Evolutionary conservation across 1,140 invertebrate genomes (phyloP).

Genomic region (Leptinotarsa undecemlineata): DNA sequence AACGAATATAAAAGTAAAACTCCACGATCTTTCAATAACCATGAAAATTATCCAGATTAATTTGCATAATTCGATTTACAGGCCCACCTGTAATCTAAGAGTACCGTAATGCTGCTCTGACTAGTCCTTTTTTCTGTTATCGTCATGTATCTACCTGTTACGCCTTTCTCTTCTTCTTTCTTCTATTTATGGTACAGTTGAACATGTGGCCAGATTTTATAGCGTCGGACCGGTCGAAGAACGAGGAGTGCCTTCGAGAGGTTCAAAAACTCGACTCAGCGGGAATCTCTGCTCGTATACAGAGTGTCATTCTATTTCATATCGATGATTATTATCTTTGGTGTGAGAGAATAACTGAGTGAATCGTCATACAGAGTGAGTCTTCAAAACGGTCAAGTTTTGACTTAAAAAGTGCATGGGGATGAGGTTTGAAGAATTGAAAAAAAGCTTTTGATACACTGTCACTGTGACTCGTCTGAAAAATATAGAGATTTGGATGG

Average conservation of each 20-base stretch:
- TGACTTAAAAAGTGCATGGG: no score
- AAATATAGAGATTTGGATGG: no score
- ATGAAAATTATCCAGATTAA: not conserved
- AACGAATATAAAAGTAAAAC: no score
- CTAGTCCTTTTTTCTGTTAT: not conserved
- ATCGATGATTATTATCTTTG: no score
- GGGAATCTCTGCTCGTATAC: not conserved
- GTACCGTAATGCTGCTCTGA: not conserved
- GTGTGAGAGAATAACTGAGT: no score
- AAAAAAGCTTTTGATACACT: no score
- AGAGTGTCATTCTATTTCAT: not conserved
- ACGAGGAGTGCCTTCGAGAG: slow-evolving; percentile 2
- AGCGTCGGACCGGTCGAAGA: not conserved
- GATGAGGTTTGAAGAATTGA: no score
- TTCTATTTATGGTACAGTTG: slow-evolving; percentile 4
- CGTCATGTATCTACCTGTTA: slow-evolving; percentile 1
- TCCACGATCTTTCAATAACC: not conserved
- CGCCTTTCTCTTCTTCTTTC: slow-evolving; percentile 5
- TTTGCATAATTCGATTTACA: slow-evolving; percentile 1
- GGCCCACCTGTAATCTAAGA: not conserved
- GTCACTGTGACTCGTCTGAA: no score
- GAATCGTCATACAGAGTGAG: no score
- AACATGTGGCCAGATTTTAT: slow-evolving; percentile 6
- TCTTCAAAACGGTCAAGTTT: no score
- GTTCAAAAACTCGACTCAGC: not conserved